Conservation (phyloP, 2,888 invertebrate species). For the Seladonia tumulorum region DNA sequence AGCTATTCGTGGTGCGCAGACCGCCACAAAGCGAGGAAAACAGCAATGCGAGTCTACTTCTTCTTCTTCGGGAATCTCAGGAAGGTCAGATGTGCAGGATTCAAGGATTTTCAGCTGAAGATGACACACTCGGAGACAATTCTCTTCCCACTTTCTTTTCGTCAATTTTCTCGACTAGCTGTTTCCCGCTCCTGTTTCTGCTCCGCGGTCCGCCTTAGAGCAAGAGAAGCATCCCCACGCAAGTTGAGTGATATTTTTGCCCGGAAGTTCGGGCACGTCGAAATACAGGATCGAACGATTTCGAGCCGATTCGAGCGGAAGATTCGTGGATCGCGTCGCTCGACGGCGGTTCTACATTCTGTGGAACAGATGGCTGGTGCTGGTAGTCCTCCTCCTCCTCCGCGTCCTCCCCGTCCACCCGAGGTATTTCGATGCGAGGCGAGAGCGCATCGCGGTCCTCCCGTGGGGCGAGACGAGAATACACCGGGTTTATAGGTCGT, state of each 20-base stretch:
- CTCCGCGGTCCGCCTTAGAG: too few species aligned
- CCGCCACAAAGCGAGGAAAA: too few species aligned
- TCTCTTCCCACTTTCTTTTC: too few species aligned
- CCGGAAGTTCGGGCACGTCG: too few species aligned
- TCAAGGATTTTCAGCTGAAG: too few species aligned
- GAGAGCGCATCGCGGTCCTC: conserved; percentile 5
- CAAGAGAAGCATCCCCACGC: too few species aligned
- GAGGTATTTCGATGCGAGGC: conserved; percentile 10
- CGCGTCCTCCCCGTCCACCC: not conserved
- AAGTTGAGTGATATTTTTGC: too few species aligned
- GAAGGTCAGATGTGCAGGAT: not conserved
- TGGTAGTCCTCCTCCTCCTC: conserved; percentile 6
- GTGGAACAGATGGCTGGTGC: not conserved
- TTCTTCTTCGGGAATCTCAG: too few species aligned
- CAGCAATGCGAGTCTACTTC: not conserved
- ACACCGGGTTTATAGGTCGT: conserved; percentile 37
- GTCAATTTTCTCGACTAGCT: too few species aligned
- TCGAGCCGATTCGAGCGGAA: not conserved
- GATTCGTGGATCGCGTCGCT: not conserved
- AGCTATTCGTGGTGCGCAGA: too few species aligned
- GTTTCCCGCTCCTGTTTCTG: too few species aligned
- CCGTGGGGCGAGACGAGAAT: conserved; percentile 30
- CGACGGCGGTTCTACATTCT: not conserved
- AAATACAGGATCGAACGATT: not conserved
- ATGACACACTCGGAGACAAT: too few species aligned